These are phyloP conservation scores for Periphyllus acericola DNA, from an alignment of 2,888 invertebrate genomes.

Conservation along the genomic window DNA sequence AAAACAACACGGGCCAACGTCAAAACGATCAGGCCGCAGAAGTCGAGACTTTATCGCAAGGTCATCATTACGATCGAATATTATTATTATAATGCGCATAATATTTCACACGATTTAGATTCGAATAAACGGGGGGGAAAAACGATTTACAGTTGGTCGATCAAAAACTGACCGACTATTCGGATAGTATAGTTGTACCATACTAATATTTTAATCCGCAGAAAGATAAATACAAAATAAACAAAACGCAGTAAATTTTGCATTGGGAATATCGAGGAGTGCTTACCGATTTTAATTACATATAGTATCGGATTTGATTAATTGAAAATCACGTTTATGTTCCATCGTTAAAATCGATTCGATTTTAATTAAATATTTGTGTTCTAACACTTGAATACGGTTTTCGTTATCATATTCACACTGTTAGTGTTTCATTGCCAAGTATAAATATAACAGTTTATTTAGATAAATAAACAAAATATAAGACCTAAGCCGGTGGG, in stretches of 20 bases:
- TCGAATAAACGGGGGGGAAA: background rate
- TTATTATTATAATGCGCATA: background rate
- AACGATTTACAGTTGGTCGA: background rate
- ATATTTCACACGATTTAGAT: background rate
- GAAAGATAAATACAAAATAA: no score
- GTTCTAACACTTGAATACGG: background rate
- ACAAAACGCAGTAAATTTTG: no score
- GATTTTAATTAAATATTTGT: background rate
- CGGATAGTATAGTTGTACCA: background rate
- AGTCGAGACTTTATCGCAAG: slow-evolving; percentile 77
- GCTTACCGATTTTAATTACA: no score
- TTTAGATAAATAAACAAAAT: no score
- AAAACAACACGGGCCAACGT: slow-evolving; percentile 75
- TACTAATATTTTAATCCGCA: no score
- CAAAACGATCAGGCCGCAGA: slow-evolving; percentile 78
- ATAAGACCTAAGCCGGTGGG: no score
- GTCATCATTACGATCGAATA: slow-evolving; percentile 67
- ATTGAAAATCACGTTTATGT: background rate
- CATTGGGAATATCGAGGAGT: no score
- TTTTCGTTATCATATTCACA: background rate
- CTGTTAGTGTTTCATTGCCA: background rate
- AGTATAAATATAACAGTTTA: no score
- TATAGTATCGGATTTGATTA: no score
- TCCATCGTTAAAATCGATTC: background rate
- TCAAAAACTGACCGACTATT: no score